Evolutionary conservation across 2,797 vertebrate species (phyloP).

Genomic region (Spondyliosoma cantharus): DNA sequence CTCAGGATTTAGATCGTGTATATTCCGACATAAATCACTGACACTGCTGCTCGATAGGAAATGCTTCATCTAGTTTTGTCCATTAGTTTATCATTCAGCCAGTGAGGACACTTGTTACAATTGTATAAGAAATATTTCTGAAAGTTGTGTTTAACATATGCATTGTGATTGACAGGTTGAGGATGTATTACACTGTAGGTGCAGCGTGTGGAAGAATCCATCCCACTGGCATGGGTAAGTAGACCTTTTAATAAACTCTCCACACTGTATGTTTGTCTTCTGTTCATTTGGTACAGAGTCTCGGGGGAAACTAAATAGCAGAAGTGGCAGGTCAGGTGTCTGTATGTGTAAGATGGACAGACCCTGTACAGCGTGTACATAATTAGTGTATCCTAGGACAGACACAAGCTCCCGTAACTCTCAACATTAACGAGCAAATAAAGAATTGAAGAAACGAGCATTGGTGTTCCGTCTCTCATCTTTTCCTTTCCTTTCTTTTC

Average conservation of each 20-base stretch:
- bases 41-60: not conserved
- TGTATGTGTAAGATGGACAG: not conserved
- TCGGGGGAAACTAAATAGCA: not conserved
- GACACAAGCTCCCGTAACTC: not conserved
- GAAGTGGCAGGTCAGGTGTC: not conserved
- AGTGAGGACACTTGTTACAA: not conserved
- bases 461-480: not conserved
- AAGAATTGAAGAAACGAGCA: not conserved
- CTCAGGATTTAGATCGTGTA: not conserved
- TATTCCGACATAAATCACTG: not conserved
- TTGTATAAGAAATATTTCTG: not conserved
- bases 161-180: constrained; percentile 65
- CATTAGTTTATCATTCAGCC: not conserved
- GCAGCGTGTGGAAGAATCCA: constrained; percentile 89
- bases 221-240: constrained; percentile 88
- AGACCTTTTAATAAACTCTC: not conserved
- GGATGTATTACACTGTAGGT: constrained; percentile 86
- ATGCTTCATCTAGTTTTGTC: not conserved
- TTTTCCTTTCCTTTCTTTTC: not conserved
- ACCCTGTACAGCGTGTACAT: not conserved
- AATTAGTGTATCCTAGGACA: not conserved
- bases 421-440: not conserved
- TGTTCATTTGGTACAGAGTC: not conserved
- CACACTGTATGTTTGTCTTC: not conserved
- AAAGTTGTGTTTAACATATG: not conserved